A percentile compares a stretch with the other conserved stretches of the same genome.
Conservation (phyloP, 2,797 vertebrate species). For the Rhinophrynus dorsalis region DNA sequence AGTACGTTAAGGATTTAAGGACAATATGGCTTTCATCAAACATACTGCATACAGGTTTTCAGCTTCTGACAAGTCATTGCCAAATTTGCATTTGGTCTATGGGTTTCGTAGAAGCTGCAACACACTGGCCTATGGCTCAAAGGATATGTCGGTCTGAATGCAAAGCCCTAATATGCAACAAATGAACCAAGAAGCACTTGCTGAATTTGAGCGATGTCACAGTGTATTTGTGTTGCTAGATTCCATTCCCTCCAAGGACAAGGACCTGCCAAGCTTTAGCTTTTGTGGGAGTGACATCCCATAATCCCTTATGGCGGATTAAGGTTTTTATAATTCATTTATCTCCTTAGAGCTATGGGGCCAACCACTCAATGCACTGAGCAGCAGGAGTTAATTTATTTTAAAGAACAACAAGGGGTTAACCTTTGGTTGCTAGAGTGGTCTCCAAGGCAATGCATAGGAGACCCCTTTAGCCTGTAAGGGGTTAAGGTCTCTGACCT, state of each 20-base stretch:
- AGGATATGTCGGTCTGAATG: conserved; percentile 21
- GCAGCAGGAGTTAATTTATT: not conserved
- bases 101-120: not conserved
- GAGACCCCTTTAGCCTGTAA: no score
- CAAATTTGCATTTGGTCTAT: not conserved
- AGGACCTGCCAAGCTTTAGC: conserved; percentile 8
- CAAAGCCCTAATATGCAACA: conserved; percentile 15
- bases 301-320: conserved; percentile 32
- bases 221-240: conserved; percentile 52
- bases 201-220: conserved; percentile 59
- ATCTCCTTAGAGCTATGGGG: not conserved
- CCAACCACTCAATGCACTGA: not conserved
- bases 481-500: conserved; percentile 1
- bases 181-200: conserved; percentile 52
- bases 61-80: not conserved
- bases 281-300: conserved; percentile 15
- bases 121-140: conserved; percentile 17
- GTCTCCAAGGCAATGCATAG: no score
- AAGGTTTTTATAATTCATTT: conserved; percentile 31
- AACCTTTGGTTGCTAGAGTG: no score
- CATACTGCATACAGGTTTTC: not conserved
- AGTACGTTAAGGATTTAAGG: not conserved
- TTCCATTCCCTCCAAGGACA: conserved; percentile 26
- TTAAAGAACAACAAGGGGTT: no score
- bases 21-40: not conserved